These are phyloP conservation scores for Rhinichthys osculus DNA, from an alignment of 2,797 vertebrate species.

Conservation along the genomic window DNA sequence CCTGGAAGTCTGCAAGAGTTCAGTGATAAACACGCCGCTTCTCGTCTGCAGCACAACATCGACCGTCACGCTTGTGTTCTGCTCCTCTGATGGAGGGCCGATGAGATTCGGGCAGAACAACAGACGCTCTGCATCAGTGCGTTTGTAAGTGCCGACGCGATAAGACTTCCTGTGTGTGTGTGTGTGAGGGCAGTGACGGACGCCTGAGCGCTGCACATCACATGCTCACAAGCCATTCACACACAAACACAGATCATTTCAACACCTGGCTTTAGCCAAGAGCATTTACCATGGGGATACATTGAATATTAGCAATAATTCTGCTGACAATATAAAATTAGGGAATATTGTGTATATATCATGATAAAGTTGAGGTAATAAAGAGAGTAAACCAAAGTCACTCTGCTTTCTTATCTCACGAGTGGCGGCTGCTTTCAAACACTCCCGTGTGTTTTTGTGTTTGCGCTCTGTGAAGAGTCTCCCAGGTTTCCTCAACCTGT, in stretches of 20 bases:
- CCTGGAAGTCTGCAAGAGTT: conserved; percentile 10
- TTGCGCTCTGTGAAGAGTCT: too few relatives aligned
- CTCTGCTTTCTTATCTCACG: background rate
- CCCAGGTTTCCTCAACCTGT: too few relatives aligned
- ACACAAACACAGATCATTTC: background rate
- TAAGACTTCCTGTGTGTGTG: conserved; percentile 1
- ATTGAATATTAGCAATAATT: background rate
- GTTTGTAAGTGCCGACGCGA: background rate
- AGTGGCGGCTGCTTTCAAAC: too few relatives aligned
- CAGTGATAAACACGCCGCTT: background rate
- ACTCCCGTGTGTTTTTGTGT: too few relatives aligned
- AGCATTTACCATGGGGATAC: background rate
- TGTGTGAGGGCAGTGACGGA: background rate
- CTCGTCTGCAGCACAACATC: background rate
- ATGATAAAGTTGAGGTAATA: background rate
- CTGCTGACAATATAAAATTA: background rate
- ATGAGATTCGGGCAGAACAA: background rate
- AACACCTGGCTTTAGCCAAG: background rate
- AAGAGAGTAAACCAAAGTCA: background rate
- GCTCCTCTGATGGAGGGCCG: background rate
- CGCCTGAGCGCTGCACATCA: background rate
- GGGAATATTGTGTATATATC: background rate
- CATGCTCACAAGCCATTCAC: background rate
- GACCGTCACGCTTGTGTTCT: background rate
- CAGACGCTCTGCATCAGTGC: conserved; percentile 10